Conservation (phyloP, 2,797 vertebrate genomes). For the Urocyon cinereoargenteus region DNA sequence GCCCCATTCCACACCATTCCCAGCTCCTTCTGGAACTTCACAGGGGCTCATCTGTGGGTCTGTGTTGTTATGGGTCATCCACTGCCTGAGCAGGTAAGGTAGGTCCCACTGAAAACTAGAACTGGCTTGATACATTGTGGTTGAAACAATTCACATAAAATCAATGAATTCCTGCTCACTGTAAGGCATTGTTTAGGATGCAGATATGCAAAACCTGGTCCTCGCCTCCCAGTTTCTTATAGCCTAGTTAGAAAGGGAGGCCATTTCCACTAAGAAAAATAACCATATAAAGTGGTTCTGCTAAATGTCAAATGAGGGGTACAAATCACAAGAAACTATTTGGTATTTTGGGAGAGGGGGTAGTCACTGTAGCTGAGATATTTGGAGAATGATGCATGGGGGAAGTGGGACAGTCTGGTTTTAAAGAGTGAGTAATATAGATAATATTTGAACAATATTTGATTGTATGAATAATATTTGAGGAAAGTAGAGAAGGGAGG, state of each 20-base stretch:
- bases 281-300: background rate
- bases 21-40: background rate
- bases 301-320: background rate
- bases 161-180: background rate
- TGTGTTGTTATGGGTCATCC: too few relatives aligned
- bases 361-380: rapidly evolving
- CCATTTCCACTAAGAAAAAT: background rate
- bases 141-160: background rate
- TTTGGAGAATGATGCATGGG: background rate
- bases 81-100: background rate
- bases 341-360: background rate
- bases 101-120: background rate
- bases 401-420: background rate
- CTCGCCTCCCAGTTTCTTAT: background rate
- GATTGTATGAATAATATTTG: background rate
- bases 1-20: background rate
- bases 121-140: background rate
- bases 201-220: background rate
- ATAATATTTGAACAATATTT: background rate
- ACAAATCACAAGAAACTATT: background rate
- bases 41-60: background rate
- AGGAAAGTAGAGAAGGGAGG: background rate
- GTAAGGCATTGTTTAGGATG: background rate
- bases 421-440: background rate
- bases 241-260: background rate